phyloP scores from a whole-genome alignment of 2,888 invertebrate genomes.

The Rhabditoides inermis region DNA sequence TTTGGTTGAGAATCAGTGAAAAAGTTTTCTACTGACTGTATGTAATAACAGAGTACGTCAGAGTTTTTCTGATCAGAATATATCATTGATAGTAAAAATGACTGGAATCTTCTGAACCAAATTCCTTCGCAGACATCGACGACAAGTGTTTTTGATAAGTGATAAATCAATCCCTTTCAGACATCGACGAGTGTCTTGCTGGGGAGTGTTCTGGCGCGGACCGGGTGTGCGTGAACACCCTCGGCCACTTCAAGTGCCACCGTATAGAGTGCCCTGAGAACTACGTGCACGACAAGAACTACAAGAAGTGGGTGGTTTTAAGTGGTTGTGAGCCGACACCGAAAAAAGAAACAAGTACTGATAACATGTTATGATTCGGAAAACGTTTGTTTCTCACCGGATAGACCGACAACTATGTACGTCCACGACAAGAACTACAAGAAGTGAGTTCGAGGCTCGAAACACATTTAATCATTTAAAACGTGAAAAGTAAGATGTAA shows the following conservation, averaged over 20 bases:
- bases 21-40: too few relatives aligned
- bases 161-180: slow-evolving; percentile 54
- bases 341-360: too few relatives aligned
- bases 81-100: too few relatives aligned
- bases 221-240: slow-evolving; percentile 77
- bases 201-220: slow-evolving; percentile 58
- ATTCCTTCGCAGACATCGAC: too few relatives aligned
- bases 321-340: too few relatives aligned
- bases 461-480: too few relatives aligned
- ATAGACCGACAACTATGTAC: slow-evolving; percentile 79
- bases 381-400: slow-evolving; percentile 70
- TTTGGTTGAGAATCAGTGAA: too few relatives aligned
- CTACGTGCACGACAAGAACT: slow-evolving; percentile 69
- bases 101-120: too few relatives aligned
- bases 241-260: slow-evolving; percentile 80
- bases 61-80: too few relatives aligned
- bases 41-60: too few relatives aligned
- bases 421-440: slow-evolving; percentile 67
- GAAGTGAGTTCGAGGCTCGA: too few relatives aligned
- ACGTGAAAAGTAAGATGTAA: too few relatives aligned
- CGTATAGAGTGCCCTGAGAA: slow-evolving; percentile 75
- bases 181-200: slow-evolving; percentile 67
- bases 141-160: background rate
- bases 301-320: slow-evolving; percentile 68
- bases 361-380: slow-evolving; percentile 58